A percentile compares a stretch with the other conserved stretches of the same genome.
phyloP scores from a whole-genome alignment of 1,140 invertebrate genomes.

The Brachionus asplanchnoidis region DNA sequence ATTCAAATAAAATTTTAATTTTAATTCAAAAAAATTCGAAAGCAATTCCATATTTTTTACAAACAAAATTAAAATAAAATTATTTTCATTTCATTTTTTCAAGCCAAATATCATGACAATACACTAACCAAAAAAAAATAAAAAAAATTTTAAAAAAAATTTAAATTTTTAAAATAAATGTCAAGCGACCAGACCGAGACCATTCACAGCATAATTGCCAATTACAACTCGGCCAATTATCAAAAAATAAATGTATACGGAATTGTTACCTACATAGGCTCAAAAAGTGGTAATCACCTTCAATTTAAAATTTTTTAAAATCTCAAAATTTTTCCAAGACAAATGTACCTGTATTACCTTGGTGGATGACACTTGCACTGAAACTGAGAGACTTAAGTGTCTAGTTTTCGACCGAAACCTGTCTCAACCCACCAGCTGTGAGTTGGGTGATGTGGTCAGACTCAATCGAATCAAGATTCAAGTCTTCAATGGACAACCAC shows the following conservation, averaged over 20 bases:
- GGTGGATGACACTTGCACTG: not conserved
- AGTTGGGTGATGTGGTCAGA: not conserved
- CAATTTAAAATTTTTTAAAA: not conserved
- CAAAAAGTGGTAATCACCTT: not conserved
- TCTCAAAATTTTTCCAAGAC: not conserved
- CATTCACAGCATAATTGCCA: slow-evolving; percentile 12
- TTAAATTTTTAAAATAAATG: not conserved
- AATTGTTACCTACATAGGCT: not conserved
- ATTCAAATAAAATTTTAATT: too few relatives aligned
- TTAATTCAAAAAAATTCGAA: too few relatives aligned
- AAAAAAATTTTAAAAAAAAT: not conserved
- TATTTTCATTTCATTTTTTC: not conserved
- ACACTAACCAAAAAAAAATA: too few relatives aligned
- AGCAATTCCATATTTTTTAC: not conserved
- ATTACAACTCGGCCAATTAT: not conserved
- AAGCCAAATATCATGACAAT: not conserved
- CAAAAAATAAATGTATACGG: slow-evolving; percentile 18
- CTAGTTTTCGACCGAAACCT: not conserved
- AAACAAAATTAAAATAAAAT: not conserved
- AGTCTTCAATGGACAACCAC: not conserved
- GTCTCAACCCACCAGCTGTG: not conserved
- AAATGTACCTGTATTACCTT: not conserved
- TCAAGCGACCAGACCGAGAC: not conserved
- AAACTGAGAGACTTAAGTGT: not conserved
- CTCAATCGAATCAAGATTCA: not conserved